Evolutionary conservation across 2,888 invertebrate species (phyloP), one percentile per base, ranked within the genome.

Genomic region (Odontomyia ornata): DNA sequence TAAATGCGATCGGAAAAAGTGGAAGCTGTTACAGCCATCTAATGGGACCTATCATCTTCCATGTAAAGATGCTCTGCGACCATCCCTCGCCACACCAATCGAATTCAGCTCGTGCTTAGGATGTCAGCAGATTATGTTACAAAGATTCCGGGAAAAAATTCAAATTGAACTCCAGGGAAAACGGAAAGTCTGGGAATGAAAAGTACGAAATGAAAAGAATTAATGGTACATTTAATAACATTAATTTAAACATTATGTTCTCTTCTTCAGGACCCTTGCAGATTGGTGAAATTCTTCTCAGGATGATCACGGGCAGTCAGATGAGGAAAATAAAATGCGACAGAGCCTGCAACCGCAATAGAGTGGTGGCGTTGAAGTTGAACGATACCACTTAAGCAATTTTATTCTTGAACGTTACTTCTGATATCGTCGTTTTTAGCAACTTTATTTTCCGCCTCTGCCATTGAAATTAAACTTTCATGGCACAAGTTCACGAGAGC

Each of bases 391-490:
- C 71, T 72, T 72, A 27, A 72, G 52, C 56, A 11, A 11, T 56
- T 72, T 72, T 28, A 25, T n/a, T 9, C 36, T 15, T 15, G 52
- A 72, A 36, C 65, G 36, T 65, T 65, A 18, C 65, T 21, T 13
- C 71, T 27, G 56, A 72, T 72, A 72, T 56, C 56, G 71, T 56
- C 71, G 56, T 52, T 72, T 72, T 71, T 21, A 56, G 18, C 13
- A 72, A 72, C 71, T 56, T 65, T 65, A 21, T 65, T 65, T 30
- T 65, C 65, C 65, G 65, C 65, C 65, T 36, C 18, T 28, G 36
- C 21, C 65, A 65, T 65, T 52, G 71, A 28, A 72, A 72, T 72
- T 72, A 72, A 72, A 72, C 71, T 72, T 72, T 72, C 71, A 56
- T 72, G 71, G 18, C 71, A 25, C n/a, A 56, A 72, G 27, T 27